Evolutionary conservation across 2,113 vertebrate genomes (phyloP), one percentile per base, ranked within the genome.

Genomic region (Astur gentilis): DNA sequence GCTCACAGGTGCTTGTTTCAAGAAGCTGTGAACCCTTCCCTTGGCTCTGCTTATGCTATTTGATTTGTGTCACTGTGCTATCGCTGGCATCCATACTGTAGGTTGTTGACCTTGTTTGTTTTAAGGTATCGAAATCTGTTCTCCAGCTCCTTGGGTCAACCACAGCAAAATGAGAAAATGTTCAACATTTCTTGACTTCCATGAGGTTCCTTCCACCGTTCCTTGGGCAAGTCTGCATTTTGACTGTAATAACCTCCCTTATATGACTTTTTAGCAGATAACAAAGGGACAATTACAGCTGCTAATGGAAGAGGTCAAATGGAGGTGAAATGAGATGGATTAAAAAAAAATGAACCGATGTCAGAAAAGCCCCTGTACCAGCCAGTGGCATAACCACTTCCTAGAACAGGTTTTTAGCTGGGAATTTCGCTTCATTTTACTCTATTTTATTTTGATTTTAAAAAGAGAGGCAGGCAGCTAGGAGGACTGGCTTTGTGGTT

Each of bases 211-310:
- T 69, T 65, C 83, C 32, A 42, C 89, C 44, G 9, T 70, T 94
- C 72, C 62, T 61, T 44, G 70, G 69, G 45, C 55, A 96, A 81
- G 76, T n/a, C 55, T 90, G 71, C 13, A 1, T 93, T 93, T 93
- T 76, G 64, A 83, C 81, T 67, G 79, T 45, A 66, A 76, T 75
- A 89, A 81, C 20, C 82, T 77, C 44, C 21, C 78, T 92, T 90
- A 32, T 62, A 50, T 62, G 82, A 77, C 64, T 61, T 88, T 88
- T 86, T 77, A 85, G 93, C 50, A 92, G 71, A 58, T 71, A 91
- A 84, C 60, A 90, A 79, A 97, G 72, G 75, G 50, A 57, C 66
- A 89, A 95, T 94, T 95, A 92, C 71, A 83, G 50, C 40, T 95
- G 61, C 78, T 84, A 89, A 88, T 58, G 61, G 61, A 92, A 73